Base-by-base conservation (phyloP, 2,113 vertebrate species). In the Xenopus laevis region DNA sequence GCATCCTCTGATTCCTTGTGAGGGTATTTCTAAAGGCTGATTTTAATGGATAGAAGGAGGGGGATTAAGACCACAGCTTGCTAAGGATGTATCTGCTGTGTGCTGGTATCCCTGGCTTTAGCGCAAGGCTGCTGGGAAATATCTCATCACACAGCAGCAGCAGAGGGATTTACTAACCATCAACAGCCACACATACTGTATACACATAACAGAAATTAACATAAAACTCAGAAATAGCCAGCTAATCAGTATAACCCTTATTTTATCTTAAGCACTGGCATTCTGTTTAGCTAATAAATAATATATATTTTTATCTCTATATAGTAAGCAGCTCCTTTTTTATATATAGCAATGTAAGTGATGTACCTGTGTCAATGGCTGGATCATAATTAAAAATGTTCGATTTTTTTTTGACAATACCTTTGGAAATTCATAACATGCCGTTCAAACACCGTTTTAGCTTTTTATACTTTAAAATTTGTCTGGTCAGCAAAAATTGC, bases 1-100 rank as follows among this genome's bases (percentile, higher is more conserved):
- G 78, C 83, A 82, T 79, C 82, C 78, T 79, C 81, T 84, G 23
- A 83, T 86, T 85, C 80, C 82, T 80, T 74, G 71, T 59, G 78
- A 81, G 77, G 76, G 81, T 80, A 83, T 79, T 84, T 78, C 78
- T 10, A 1, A 55, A 33, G 64, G 13, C 71, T 65, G 83, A 79
- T 71, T 61, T 79, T 68, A 68, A 75, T 40, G 52, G 52, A 81
- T 55, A 74, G 81, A 33, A 66, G 72, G 53, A 82, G 81, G 0
- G 8, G 64, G 61, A 79, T 65, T 82, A 78, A 76, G 79, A 77
- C 75, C 78, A 76, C 73, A 79, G 79, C 69, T 60, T 3, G 33
- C 50, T 68, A 71, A 61, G 71, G 64, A 68, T 74, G 63, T 61
- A 65, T 53, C 12, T 13, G 47, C 58, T 65, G 47, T 82, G 68